Evolutionary conservation across 2,888 invertebrate genomes (phyloP).

Genomic region (Aphodius sticticus): DNA sequence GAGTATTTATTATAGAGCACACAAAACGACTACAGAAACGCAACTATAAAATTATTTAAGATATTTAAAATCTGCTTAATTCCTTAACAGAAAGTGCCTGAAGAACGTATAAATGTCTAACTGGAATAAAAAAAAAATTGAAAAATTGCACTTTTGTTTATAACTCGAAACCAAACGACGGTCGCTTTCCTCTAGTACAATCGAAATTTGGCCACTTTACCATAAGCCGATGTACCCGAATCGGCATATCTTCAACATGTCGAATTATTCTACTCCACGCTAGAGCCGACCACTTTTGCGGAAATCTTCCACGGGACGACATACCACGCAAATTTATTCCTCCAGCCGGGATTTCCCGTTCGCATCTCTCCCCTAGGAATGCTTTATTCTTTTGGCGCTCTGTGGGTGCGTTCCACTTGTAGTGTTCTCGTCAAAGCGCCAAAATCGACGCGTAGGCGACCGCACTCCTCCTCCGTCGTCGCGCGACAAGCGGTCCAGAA

Average conservation of each 20-base stretch:
- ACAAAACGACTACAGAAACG: too few species aligned
- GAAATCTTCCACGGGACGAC: not conserved
- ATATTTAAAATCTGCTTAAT: too few species aligned
- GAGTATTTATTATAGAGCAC: too few species aligned
- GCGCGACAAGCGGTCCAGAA: not conserved
- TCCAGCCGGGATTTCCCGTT: not conserved
- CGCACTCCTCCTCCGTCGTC: too few species aligned
- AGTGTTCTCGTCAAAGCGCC: not conserved
- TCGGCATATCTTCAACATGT: not conserved
- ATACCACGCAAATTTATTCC: not conserved
- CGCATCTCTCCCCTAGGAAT: not conserved
- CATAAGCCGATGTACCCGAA: not conserved
- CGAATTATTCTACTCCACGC: not conserved
- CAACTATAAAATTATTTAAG: too few species aligned
- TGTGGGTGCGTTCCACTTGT: not conserved
- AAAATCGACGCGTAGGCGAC: not conserved
- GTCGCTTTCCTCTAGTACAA: too few species aligned
- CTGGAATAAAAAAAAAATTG: too few species aligned
- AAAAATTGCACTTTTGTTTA: too few species aligned
- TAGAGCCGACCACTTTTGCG: not conserved
- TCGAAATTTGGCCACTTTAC: too few species aligned
- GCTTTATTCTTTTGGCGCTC: not conserved
- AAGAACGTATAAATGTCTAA: too few species aligned
- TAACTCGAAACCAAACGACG: too few species aligned
- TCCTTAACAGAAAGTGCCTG: too few species aligned